phyloP scores from a whole-genome alignment of 2,888 invertebrate genomes.

The Tachina lurida region DNA sequence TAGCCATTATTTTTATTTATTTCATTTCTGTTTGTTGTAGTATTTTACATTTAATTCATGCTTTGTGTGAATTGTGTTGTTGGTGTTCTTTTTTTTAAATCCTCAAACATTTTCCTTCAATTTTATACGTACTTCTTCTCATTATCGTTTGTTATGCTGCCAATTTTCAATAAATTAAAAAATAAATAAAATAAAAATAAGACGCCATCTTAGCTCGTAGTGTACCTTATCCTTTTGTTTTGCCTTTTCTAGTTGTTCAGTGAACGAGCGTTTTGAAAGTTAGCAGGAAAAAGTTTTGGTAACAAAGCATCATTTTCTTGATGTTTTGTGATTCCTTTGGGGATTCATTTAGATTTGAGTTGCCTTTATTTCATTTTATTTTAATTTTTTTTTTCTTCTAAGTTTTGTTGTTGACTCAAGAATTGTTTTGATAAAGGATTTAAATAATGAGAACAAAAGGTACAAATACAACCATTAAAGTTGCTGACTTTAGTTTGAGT shows the following conservation, averaged over 20 bases:
- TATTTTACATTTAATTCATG: slow-evolving; percentile 67
- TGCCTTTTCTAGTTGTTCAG: neutral
- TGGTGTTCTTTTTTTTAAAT: slow-evolving; percentile 53
- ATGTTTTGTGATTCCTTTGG: slow-evolving; percentile 72
- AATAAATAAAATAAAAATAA: slow-evolving; percentile 40
- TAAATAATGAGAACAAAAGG: slow-evolving; percentile 68
- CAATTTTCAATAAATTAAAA: slow-evolving; percentile 74
- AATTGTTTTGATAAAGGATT: slow-evolving; percentile 70
- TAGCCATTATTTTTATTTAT: slow-evolving; percentile 79
- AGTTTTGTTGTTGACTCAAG: slow-evolving; percentile 33
- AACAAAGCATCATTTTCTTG: slow-evolving; percentile 69
- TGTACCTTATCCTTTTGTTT: slow-evolving; percentile 27
- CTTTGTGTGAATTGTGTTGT: slow-evolving; percentile 24
- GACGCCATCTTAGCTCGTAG: slow-evolving; percentile 63
- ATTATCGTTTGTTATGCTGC: slow-evolving; percentile 71
- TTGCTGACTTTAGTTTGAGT: slow-evolving; percentile 38
- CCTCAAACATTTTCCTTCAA: slow-evolving; percentile 62
- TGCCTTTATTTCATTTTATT: slow-evolving; percentile 10
- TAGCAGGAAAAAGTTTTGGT: slow-evolving; percentile 47
- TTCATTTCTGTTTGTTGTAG: slow-evolving; percentile 75
- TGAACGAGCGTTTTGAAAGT: slow-evolving; percentile 36
- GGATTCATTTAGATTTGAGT: slow-evolving; percentile 58
- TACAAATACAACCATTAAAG: slow-evolving; percentile 51
- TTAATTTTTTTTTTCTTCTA: slow-evolving; percentile 2
- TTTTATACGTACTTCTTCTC: slow-evolving; percentile 60